phyloP scores from a whole-genome alignment of 2,888 invertebrate species.

The Ecliptopera silaceata region DNA sequence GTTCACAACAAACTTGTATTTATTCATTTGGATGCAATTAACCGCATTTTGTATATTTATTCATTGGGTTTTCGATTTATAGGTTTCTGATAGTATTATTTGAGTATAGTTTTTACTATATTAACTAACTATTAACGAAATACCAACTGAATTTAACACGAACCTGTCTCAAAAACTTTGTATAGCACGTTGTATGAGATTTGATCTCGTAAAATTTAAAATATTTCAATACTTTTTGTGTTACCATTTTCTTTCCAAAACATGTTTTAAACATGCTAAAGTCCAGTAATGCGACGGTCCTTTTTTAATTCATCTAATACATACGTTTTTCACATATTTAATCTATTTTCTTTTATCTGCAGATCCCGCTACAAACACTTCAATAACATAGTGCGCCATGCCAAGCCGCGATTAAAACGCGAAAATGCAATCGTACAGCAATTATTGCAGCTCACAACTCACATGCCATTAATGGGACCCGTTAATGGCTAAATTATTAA shows the following conservation, averaged over 20 bases:
- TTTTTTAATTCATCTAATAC: no score
- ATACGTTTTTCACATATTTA: no score
- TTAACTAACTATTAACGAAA: no score
- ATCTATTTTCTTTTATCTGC: not conserved
- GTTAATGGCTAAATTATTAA: conserved; percentile 12
- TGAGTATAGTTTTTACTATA: no score
- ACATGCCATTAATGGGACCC: not conserved
- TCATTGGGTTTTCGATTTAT: not conserved
- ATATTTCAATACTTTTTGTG: no score
- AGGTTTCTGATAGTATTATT: not conserved
- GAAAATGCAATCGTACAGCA: conserved; percentile 11
- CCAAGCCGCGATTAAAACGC: not conserved
- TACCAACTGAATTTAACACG: no score
- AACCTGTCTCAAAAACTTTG: no score
- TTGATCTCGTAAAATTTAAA: no score
- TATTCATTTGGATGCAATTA: not conserved
- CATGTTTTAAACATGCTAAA: no score
- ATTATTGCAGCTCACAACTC: conserved; percentile 1
- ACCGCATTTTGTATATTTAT: not conserved
- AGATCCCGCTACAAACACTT: not conserved
- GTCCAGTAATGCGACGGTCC: no score
- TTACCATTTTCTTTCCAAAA: no score
- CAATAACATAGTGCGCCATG: conserved; percentile 4
- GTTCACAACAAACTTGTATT: not conserved
- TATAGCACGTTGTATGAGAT: no score